A percentile compares a stretch with the other conserved stretches of the same genome.
phyloP scores from a whole-genome alignment of 2,888 invertebrate species.

The Phanerotoma sp. region DNA sequence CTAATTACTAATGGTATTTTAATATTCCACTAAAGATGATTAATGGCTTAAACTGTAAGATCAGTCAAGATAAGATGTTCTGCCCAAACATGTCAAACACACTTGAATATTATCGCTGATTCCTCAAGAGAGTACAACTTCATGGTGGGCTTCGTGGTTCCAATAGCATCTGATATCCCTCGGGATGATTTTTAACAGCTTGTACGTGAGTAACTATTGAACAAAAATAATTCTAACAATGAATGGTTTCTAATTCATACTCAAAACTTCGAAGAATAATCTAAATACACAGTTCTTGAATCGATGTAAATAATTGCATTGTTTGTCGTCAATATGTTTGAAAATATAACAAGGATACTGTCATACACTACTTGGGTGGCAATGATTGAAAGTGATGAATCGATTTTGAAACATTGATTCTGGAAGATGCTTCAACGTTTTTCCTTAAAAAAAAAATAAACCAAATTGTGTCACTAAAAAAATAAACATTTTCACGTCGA shows the following conservation, averaged over 20 bases:
- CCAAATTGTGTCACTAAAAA: too few species aligned
- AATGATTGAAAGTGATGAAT: constrained; percentile 48
- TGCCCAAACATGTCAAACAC: background rate
- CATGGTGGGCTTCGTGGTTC: constrained; percentile 13
- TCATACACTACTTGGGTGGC: constrained; percentile 18
- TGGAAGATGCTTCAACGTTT: too few species aligned
- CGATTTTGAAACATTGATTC: constrained; percentile 14
- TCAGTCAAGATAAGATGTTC: background rate
- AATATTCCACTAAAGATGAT: constrained; percentile 9
- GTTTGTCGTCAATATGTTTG: background rate
- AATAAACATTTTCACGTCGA: too few species aligned
- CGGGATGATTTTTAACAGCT: constrained; percentile 7
- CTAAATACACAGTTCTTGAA: background rate
- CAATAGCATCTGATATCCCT: constrained; percentile 15
- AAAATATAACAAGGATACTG: background rate
- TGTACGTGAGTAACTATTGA: constrained; percentile 1
- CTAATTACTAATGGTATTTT: constrained; percentile 12
- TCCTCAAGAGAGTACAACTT: constrained; percentile 18
- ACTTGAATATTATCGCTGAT: constrained; percentile 14
- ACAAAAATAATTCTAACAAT: background rate
- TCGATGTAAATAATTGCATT: background rate
- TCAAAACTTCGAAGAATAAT: background rate
- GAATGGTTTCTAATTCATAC: background rate
- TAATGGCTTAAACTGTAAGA: constrained; percentile 12
- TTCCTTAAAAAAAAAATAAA: background rate